Evolutionary conservation across 2,797 vertebrate species (phyloP), one percentile per base, ranked within the genome.

Genomic region (Valencia hispanica): DNA sequence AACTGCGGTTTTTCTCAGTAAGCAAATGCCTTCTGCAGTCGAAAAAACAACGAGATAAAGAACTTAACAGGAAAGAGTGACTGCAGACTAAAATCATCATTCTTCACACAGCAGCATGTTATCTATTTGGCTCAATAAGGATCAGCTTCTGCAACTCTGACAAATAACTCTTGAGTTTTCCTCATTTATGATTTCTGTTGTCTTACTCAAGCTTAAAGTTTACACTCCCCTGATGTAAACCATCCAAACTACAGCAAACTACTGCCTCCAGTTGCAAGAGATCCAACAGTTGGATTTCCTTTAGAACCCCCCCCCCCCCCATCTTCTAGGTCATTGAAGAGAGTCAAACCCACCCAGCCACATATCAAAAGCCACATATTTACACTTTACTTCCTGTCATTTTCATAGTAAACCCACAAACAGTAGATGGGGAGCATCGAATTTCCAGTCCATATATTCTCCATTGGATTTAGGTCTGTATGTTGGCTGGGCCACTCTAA

Each of bases 1-100:
- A 15, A 57, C 57, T 11, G 70, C 25, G 71, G 30, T 47, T 66
- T 48, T 73, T 59, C 77, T 68, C 48, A 39, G 63, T 59, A 61
- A 34, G 18, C 20, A 39, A 36, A 22, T 11, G 18, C 9, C 36
- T 14, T 66, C 36, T 25, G 34, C 32, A 10, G 59, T 36, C 18
- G 1, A 57, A 78, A 65, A 68, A 30, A 0, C 30, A 0, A 4
- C 0, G 22, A 36, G 22, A 18, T 34, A 27, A 15, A 25, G 41
- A 47, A 30, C 6, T 25, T 20, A 61, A 73, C n/a, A 25, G 47
- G 50, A 66, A 72, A 43, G 20, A 43, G 15, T n/a, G 20, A 10
- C 9, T 45, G n/a, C 25, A 61, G 12, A 20, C n/a, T 17, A 20
- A 48, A 17, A 68, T 7, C 12, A 18, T 63, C 1, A 41, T 1